Evolutionary conservation across 2,113 vertebrate species (phyloP), one percentile per base, ranked within the genome.

Genomic region (Ptilonorhynchus violaceus): DNA sequence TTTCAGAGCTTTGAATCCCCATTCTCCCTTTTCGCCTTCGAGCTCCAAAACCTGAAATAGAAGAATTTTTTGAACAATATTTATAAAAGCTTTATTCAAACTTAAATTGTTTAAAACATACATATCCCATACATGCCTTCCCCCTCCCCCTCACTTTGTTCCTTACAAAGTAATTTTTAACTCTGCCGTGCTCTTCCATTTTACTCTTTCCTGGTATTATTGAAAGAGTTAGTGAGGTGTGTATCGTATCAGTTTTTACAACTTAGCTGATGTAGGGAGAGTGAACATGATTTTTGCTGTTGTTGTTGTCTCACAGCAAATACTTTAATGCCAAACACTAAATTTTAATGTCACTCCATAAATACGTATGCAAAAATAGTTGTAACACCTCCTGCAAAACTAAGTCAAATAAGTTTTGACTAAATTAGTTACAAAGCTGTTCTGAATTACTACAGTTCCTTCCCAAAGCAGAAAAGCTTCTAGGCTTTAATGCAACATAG

Each of bases 1-100:
- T 98, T 99, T 99, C 96, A 99, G 97, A 93, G 99, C 99, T 98
- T 99, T 99, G 97, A 99, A 99, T 85, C 99, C 99, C 99, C 99
- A 99, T 98, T 99, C 99, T 97, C 99, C 99, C 94, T 99, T 99
- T 97, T 99, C 99, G 90, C 99, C 99, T 98, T 99, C 99, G 4
- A 99, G 98, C 84, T 99, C 99, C 98, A 99, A 98, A 84, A 99
- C 99, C 99, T 99, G 94, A 89, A 98, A 97, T 21, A 95, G 31
- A 96, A 95, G 12, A 97, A 73, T 79, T 86, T 78, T 42, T 30
- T 28, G 75, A 87, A 80, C n/a, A 88, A 3, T 42, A 58, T 42
- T 85, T 90, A 63, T 22, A 77, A 81, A 90, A 64, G 14, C 16
- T 91, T 92, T 53, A 74, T n/a, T 90, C 24, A 69, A 89, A 85